Base-by-base conservation (phyloP, 2,888 invertebrate species). In the Hemistola chrysoprasaria region DNA sequence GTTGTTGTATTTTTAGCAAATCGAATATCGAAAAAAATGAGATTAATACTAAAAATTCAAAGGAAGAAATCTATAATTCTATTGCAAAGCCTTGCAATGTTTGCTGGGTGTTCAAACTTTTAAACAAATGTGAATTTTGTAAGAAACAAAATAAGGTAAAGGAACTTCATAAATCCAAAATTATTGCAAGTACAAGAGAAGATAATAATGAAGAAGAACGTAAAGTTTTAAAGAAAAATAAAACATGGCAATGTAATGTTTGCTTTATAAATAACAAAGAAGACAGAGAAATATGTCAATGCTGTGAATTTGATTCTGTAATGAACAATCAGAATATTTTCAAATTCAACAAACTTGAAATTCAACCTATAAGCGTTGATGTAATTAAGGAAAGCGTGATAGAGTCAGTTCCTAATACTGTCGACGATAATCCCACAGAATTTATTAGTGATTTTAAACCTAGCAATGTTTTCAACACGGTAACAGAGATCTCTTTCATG, bases 91-190 rank as follows among this genome's bases (percentile, higher is more conserved):
- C 11, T 8, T 78, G 79, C 37, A 59, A 65, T 26, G 47, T 46
- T 39, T 79, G 78, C 35, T 78, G 77, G 71, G 11, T 78, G 10
- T 78, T 78, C 22, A 46, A 45, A 31, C 41, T 59, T 40, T 28
- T 52, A 6, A 38, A 42, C 0, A 64, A 58, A 52, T 79, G 79
- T 60, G 49, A 64, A 30, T 27, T 47, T 34, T 82, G 80, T 46
- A 63, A 67, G 20, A 65, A 55, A 42, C 6, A 27, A 8, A 49
- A 37, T 11, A 24, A 32, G 5, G 20, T 6, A n/a, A 29, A 28
- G 5, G 7, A 31, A 11, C 36, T 47, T 28, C 21, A 28, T 29
- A 8, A 21, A 7, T 10, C 7, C 10, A 7, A 16, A 22, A 20
- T 20, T 5, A 28, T 3, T 40, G 5, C n/a, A n/a, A n/a, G n/a